Conservation (phyloP, 2,797 vertebrate species). For the Ibycter americanus region DNA sequence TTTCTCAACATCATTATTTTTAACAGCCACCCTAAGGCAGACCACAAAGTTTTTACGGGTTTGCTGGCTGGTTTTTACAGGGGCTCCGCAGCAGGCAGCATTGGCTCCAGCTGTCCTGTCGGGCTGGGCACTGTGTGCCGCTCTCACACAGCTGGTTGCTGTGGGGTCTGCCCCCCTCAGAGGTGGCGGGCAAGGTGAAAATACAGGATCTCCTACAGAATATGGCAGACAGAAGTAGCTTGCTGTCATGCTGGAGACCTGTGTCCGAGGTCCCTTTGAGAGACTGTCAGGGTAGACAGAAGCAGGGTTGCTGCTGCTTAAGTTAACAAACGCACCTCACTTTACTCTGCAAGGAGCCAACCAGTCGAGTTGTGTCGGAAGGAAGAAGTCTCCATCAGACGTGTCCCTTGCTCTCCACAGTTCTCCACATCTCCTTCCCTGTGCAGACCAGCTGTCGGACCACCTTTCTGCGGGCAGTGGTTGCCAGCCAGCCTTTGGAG, state of each 20-base stretch:
- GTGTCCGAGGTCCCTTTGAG: not conserved
- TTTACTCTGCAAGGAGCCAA: not conserved
- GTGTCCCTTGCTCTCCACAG: not conserved
- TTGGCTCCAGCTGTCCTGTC: not conserved
- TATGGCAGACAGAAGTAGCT: not conserved
- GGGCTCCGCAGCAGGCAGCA: not conserved
- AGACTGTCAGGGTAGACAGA: not conserved
- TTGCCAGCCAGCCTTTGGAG: not conserved
- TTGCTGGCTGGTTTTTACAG: not conserved
- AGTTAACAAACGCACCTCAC: not conserved
- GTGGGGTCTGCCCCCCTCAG: not conserved
- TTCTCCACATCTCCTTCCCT: not conserved
- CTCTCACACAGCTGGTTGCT: fast-evolving
- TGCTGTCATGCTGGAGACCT: fast-evolving
- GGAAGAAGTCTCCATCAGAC: not conserved
- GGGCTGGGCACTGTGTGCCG: fast-evolving
- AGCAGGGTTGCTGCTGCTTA: not conserved
- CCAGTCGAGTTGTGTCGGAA: not conserved
- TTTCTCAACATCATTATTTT: not conserved
- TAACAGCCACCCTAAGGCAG: not conserved
- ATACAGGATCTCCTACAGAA: not conserved
- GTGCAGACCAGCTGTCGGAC: not conserved
- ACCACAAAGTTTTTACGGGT: not conserved
- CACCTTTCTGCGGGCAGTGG: not conserved
- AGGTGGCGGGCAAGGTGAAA: not conserved